phyloP scores from a whole-genome alignment of 2,113 vertebrate species.

The Pyxicephalus adspersus region DNA sequence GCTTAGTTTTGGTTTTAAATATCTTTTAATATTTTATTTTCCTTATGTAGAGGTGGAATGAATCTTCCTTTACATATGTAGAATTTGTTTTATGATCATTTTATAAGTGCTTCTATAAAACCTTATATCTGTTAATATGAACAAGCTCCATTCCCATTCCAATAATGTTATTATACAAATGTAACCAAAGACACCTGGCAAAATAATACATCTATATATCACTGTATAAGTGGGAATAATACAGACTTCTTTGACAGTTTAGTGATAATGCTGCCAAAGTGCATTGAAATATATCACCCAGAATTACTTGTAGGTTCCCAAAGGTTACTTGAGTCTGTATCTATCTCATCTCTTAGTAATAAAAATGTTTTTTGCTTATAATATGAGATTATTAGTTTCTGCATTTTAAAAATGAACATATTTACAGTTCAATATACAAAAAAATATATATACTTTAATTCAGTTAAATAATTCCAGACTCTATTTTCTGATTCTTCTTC shows the following conservation, averaged over 20 bases:
- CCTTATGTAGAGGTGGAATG: too few relatives aligned
- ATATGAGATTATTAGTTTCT: not conserved
- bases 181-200: slow-evolving; percentile 21
- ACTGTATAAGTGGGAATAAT: slow-evolving; percentile 39
- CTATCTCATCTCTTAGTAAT: not conserved
- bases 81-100: too few relatives aligned
- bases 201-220: slow-evolving; percentile 13
- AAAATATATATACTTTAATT: too few relatives aligned
- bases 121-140: too few relatives aligned
- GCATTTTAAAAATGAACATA: not conserved
- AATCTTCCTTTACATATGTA: too few relatives aligned
- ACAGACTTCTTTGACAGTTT: slow-evolving; percentile 3
- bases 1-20: too few relatives aligned
- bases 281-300: slow-evolving; percentile 5
- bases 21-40: too few relatives aligned
- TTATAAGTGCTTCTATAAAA: too few relatives aligned
- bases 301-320: slow-evolving; percentile 25
- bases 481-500: too few relatives aligned
- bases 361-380: slow-evolving; percentile 7
- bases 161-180: slow-evolving; percentile 30
- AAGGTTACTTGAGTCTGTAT: slow-evolving; percentile 9
- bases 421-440: not conserved
- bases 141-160: not conserved
- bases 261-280: slow-evolving; percentile 20
- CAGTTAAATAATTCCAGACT: too few relatives aligned